A percentile compares a stretch with the other conserved stretches of the same genome.
Evolutionary conservation across 2,888 invertebrate genomes (phyloP).

Genomic region (Scaptomyza caliginosa): DNA sequence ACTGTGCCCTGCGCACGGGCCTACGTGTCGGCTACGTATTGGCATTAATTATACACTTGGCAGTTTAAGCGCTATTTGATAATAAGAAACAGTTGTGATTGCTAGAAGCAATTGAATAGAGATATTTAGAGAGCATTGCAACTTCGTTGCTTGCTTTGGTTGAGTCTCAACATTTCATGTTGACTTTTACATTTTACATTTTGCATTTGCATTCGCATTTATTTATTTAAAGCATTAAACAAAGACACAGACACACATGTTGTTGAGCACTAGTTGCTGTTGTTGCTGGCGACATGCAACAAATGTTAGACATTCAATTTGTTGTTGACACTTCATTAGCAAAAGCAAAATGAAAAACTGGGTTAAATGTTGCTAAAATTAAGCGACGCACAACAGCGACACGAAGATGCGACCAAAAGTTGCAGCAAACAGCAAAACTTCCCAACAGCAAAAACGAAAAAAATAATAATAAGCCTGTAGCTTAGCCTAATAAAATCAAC

Average conservation of each 20-base stretch:
- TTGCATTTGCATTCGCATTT: constrained; percentile 55
- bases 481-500: constrained; percentile 72
- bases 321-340: constrained; percentile 83
- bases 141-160: constrained; percentile 20
- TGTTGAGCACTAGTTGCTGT: constrained; percentile 45
- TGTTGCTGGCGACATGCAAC: constrained; percentile 75
- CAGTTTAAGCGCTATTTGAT: constrained; percentile 4
- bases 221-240: constrained; percentile 79
- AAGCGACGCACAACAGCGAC: constrained; percentile 50
- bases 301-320: constrained; percentile 82
- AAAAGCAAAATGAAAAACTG: constrained; percentile 66
- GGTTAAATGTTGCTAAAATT: constrained; percentile 82
- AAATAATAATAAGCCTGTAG: constrained; percentile 23
- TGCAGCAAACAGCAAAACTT: constrained; percentile 22
- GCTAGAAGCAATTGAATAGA: neutral
- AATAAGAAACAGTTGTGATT: neutral
- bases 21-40: constrained; percentile 73
- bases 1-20: constrained; percentile 57
- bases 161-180: constrained; percentile 19
- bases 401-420: constrained; percentile 49
- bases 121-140: constrained; percentile 27
- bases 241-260: constrained; percentile 67
- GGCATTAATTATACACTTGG: constrained; percentile 63
- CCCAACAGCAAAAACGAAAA: neutral
- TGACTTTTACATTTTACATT: constrained; percentile 56